Evolutionary conservation across 2,797 vertebrate species (phyloP).

Genomic region (Coregonus suidteri): DNA sequence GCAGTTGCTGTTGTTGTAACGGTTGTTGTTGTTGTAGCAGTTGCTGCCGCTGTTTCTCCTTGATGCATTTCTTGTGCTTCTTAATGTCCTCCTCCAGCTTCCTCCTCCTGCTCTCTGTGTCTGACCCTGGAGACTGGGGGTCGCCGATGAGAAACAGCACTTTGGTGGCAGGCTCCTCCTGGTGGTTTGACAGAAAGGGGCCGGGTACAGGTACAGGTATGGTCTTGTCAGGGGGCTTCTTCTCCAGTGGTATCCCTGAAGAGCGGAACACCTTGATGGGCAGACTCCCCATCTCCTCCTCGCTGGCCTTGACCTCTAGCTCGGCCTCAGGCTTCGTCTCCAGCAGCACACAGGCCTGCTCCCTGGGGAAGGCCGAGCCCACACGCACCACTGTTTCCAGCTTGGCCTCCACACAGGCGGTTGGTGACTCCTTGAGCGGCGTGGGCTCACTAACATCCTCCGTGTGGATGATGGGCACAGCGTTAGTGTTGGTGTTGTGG

Average conservation of each 20-base stretch:
- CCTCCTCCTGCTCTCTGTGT: slow-evolving; percentile 88
- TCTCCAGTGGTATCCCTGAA: slow-evolving; percentile 77
- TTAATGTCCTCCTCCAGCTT: slow-evolving; percentile 83
- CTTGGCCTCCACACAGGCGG: slow-evolving; percentile 69
- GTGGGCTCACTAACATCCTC: slow-evolving; percentile 61
- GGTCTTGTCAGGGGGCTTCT: slow-evolving; percentile 91
- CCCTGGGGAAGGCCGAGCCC: slow-evolving; percentile 62
- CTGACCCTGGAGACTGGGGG: slow-evolving; percentile 97
- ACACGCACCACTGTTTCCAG: slow-evolving; percentile 80
- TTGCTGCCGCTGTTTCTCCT: slow-evolving; percentile 59
- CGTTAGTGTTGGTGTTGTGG: background rate
- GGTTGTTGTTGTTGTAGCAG: background rate
- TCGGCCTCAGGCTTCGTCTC: slow-evolving; percentile 36
- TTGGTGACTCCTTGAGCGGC: slow-evolving; percentile 68
- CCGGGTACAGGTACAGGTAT: slow-evolving; percentile 36
- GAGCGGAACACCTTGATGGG: slow-evolving; percentile 60
- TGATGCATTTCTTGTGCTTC: slow-evolving; percentile 81
- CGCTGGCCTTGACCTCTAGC: slow-evolving; percentile 34
- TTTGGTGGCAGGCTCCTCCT: slow-evolving; percentile 79
- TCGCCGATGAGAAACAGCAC: slow-evolving; percentile 98
- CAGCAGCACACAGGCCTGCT: slow-evolving; percentile 58
- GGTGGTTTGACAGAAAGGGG: slow-evolving; percentile 66
- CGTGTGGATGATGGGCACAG: slow-evolving; percentile 41
- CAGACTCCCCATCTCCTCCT: slow-evolving; percentile 60
- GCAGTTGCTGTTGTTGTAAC: too few relatives aligned